These are phyloP conservation scores for Dryococelus australis DNA, from an alignment of 2,888 invertebrate species.

Conservation along the genomic window DNA sequence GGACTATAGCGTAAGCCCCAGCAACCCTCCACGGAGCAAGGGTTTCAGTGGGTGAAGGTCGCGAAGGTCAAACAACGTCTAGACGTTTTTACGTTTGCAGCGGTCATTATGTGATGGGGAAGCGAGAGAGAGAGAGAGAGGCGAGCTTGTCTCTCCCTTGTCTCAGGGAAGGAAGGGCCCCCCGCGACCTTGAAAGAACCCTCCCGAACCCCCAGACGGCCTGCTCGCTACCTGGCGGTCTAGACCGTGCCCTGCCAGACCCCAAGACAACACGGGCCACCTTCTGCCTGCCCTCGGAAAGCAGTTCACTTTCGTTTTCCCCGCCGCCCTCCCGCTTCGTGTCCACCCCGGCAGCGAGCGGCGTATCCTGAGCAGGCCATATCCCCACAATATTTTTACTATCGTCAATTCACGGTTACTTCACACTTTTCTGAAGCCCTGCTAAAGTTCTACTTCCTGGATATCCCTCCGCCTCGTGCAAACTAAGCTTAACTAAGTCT, in stretches of 20 bases:
- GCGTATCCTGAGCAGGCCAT: too few relatives aligned
- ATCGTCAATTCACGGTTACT: too few relatives aligned
- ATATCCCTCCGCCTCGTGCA: too few relatives aligned
- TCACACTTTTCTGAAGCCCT: too few relatives aligned
- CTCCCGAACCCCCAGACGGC: neutral
- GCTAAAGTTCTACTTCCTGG: too few relatives aligned
- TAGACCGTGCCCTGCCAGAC: neutral
- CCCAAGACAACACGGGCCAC: neutral
- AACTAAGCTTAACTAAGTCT: too few relatives aligned
- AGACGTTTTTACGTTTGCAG: slow-evolving; percentile 3
- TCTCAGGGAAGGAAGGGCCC: neutral
- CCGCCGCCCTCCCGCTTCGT: too few relatives aligned
- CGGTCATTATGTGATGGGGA: neutral
- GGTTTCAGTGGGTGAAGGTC: slow-evolving; percentile 7
- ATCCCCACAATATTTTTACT: too few relatives aligned
- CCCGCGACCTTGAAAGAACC: neutral
- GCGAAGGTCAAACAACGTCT: neutral
- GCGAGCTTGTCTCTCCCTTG: neutral
- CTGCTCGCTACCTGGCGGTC: neutral
- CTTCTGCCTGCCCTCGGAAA: too few relatives aligned
- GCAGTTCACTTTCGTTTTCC: too few relatives aligned
- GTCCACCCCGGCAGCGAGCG: too few relatives aligned
- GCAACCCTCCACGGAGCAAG: neutral
- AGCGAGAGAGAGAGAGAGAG: neutral
- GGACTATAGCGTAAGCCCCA: neutral